A percentile compares a stretch with the other conserved stretches of the same genome.
These are phyloP conservation scores for Thyatira batis DNA, from an alignment of 2,888 invertebrate species.

Conservation along the genomic window DNA sequence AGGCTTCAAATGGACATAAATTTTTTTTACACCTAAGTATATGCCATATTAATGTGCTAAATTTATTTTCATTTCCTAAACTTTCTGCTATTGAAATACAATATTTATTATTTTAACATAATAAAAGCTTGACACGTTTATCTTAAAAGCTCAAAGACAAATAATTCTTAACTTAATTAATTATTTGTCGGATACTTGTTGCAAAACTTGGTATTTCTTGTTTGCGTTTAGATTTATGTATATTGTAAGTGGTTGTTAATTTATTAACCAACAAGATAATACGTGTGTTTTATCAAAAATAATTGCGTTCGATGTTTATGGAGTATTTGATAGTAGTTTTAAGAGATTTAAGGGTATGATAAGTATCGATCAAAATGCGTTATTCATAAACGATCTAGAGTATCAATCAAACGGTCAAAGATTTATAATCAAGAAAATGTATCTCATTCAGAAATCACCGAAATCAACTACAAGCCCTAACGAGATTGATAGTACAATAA, in stretches of 20 bases:
- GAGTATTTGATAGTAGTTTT: too few species aligned
- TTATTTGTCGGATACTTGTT: not conserved
- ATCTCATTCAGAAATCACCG: not conserved
- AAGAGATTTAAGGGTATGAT: too few species aligned
- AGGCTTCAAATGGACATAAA: too few species aligned
- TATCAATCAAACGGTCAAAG: too few species aligned
- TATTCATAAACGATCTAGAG: too few species aligned
- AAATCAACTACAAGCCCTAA: not conserved
- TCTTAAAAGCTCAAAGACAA: not conserved
- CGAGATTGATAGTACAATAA: slow-evolving; percentile 5
- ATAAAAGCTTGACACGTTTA: not conserved
- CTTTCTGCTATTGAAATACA: too few species aligned
- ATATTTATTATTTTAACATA: too few species aligned
- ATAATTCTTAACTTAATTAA: not conserved
- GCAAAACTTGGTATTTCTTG: not conserved
- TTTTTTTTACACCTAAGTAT: too few species aligned
- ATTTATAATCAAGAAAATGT: not conserved
- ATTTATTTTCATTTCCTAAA: too few species aligned
- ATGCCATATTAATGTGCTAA: too few species aligned
- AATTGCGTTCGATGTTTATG: not conserved
- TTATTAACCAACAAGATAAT: not conserved
- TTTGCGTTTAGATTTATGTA: not conserved
- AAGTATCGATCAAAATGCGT: too few species aligned
- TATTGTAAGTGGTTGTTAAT: not conserved
- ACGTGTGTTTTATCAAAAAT: not conserved